Evolutionary conservation across 2,113 vertebrate genomes (phyloP), one percentile per base, ranked within the genome.

Genomic region (Miniopterus natalensis): DNA sequence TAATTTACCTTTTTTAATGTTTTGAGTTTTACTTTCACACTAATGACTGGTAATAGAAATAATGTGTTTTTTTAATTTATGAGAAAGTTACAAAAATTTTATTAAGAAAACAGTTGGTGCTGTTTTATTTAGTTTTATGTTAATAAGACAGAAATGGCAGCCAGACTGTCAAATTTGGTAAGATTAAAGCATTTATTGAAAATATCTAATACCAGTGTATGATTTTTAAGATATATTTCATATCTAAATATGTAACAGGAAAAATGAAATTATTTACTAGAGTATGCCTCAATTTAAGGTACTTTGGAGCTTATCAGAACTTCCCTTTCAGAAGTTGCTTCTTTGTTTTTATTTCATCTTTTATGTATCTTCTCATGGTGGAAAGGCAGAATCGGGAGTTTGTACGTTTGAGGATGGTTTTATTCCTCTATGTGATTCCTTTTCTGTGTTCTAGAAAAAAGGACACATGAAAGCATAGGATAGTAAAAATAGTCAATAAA

Each of bases 101-200:
- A 79, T 51, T 68, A 90, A 57, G 75, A 81, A 79, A 78, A 92
- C 7, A 70, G 1, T 73, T 84, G 5, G 1, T 93, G 27, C 12
- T 8, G 59, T 36, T 94, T 90, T 12, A 65, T 55, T 95, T 91
- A 89, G 49, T 94, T 94, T 96, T 90, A n/a, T 94, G 47, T 92
- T 36, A 55, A 11, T 57, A 88, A 94, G 79, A 77, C 13, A 95
- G 53, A 83, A 89, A 70, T 53, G 68, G 9, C 15, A 91, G 45
- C 27, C 21, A 47, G 70, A 86, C 85, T 94, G 47, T 84, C n/a
- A 61, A 42, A 53, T 84, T 95, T 94, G 53, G 9, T 83, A 75
- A 88, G 45, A 81, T 81, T 79, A 81, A 95, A 84, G 36, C 66
- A 42, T 84, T 92, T 96, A 57, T 47, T 94, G 78, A 86, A 96